These are phyloP conservation scores for Rhabdomys pumilio DNA, from an alignment of 2,797 vertebrate genomes.

Conservation along the genomic window DNA sequence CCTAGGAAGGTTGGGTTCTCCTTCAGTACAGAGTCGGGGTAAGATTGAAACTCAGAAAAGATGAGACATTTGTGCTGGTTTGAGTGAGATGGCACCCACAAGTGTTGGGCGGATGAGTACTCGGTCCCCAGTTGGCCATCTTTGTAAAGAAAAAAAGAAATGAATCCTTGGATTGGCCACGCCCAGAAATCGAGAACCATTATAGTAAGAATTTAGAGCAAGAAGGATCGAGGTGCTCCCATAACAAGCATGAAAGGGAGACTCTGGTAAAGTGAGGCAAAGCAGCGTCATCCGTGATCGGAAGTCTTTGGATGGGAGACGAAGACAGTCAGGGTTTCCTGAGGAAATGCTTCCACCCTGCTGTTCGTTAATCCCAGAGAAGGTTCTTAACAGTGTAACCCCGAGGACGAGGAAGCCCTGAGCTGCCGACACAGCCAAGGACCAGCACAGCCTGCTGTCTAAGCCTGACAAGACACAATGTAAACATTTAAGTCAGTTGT, in stretches of 20 bases:
- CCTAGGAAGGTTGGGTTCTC: neutral
- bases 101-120: neutral
- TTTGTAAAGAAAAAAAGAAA: neutral
- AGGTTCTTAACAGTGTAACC: neutral
- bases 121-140: neutral
- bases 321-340: neutral
- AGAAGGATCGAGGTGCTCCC: slow-evolving; percentile 3
- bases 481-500: neutral
- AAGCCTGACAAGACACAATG: slow-evolving; percentile 40
- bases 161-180: slow-evolving; percentile 16
- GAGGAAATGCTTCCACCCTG: neutral
- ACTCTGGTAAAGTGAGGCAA: slow-evolving; percentile 45
- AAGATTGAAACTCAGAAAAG: neutral
- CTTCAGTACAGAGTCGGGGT: neutral
- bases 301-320: neutral
- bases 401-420: neutral
- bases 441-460: slow-evolving; percentile 38
- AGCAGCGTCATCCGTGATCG: neutral
- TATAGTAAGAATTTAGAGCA: neutral
- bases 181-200: neutral
- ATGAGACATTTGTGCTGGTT: neutral
- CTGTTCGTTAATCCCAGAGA: slow-evolving; percentile 54
- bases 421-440: neutral
- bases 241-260: slow-evolving; percentile 25
- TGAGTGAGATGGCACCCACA: neutral